Evolutionary conservation across 2,888 invertebrate species (phyloP), one percentile per base, ranked within the genome.

Genomic region (Thumatha senex): DNA sequence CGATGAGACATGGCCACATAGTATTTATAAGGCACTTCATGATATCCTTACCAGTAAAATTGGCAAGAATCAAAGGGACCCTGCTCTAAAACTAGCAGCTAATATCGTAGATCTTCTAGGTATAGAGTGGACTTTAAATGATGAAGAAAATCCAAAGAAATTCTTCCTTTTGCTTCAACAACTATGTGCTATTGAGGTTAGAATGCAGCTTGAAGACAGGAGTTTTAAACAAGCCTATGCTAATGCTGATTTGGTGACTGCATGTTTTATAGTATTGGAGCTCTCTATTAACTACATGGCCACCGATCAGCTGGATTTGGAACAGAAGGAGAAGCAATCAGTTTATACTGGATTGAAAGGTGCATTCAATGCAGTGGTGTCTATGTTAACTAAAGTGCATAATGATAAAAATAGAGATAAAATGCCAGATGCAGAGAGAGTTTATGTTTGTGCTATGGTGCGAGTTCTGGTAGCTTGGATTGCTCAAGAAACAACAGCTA

Each of bases 131-230:
- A 93, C 95, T 48, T 89, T 97, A 61, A 93, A 93, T 69, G 96
- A 96, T 80, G 96, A 96, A 63, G 95, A 95, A 55, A 93, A 94
- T 63, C 96, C 96, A 50, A 96, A 96, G 84, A 95, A 96, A 73
- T 96, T 97, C 73, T 95, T 98, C 69, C 89, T 98, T 14, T 86
- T 98, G 10, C 82, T 96, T 18, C 94, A 98, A 50, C 98, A 98
- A 79, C 89, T 98, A 50, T 95, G 96, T 68, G 97, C 97, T 44
- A 96, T 98, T 76, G 98, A 98, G 93, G 96, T 98, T 0, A 94
- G 98, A 73, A 98, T 98, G 98, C 96, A 97, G 66, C 91, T 98
- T 58, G 98, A 98, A 75, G 96, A 97, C 61, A 95, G 96, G 71
- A 95, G 95, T 74, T 92, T 97, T 63, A 96, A 96, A 78, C 94